phyloP scores from a whole-genome alignment of 2,888 invertebrate genomes.

The Cepaea hortensis region DNA sequence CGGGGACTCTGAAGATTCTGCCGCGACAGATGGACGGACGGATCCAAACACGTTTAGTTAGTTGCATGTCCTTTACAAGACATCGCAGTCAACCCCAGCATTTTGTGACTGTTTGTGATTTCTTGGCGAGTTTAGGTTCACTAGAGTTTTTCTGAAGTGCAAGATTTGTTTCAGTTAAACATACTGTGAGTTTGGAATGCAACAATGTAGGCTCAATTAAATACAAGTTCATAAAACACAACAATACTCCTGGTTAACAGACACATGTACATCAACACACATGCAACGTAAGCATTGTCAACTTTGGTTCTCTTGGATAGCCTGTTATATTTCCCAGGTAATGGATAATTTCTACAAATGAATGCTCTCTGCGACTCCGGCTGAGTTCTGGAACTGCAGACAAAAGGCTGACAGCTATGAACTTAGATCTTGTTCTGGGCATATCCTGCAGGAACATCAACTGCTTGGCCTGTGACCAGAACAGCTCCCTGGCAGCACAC shows the following conservation, averaged over 20 bases:
- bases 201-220: background rate
- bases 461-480: constrained; percentile 38
- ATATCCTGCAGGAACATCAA: constrained; percentile 43
- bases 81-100: too few species aligned
- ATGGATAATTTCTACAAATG: background rate
- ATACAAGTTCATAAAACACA: background rate
- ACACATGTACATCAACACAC: background rate
- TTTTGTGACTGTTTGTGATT: too few species aligned
- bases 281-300: background rate
- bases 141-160: too few species aligned
- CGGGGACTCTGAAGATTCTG: too few species aligned
- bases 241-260: background rate
- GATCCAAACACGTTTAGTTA: too few species aligned
- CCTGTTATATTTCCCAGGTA: background rate
- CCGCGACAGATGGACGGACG: too few species aligned
- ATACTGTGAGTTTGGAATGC: too few species aligned
- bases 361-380: constrained; percentile 1
- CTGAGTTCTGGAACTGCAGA: background rate
- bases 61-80: too few species aligned
- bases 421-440: constrained; percentile 41
- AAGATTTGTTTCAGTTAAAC: too few species aligned
- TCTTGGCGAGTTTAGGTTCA: too few species aligned
- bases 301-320: background rate
- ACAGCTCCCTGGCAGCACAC: constrained; percentile 35
- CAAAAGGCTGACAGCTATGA: constrained; percentile 16